Evolutionary conservation across 2,888 invertebrate species (phyloP).

Genomic region (Phytoseiulus persimilis): DNA sequence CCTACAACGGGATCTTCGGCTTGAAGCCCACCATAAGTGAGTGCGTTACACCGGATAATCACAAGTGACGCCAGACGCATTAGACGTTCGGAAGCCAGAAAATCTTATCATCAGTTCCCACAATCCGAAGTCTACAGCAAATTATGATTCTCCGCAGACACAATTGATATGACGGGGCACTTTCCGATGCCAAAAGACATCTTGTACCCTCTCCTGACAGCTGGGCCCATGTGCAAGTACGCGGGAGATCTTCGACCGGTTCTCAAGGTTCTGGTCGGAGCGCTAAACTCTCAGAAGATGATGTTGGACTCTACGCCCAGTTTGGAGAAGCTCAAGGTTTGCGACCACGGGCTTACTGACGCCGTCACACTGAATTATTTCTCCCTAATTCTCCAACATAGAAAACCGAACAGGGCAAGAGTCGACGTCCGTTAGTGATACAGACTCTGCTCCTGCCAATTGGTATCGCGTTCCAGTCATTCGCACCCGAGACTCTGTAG

Average conservation of each 20-base stretch:
- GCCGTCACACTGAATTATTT: too few relatives aligned
- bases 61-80: background rate
- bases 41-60: background rate
- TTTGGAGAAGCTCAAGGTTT: constrained; percentile 20
- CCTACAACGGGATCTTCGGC: constrained; percentile 55
- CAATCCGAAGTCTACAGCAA: background rate
- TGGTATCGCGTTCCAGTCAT: too few relatives aligned
- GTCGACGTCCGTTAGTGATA: too few relatives aligned
- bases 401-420: too few relatives aligned
- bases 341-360: background rate
- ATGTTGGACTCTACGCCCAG: background rate
- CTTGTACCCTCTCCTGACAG: constrained; percentile 44
- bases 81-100: background rate
- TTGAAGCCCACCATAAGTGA: constrained; percentile 52
- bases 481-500: too few relatives aligned
- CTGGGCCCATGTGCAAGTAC: constrained; percentile 54
- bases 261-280: constrained; percentile 50
- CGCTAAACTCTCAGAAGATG: constrained; percentile 40
- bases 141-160: background rate
- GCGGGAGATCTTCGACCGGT: constrained; percentile 51
- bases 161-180: constrained; percentile 14
- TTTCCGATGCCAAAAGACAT: constrained; percentile 28
- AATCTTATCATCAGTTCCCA: background rate
- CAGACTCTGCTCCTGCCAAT: too few relatives aligned
- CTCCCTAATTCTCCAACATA: too few relatives aligned